Conservation (phyloP, 2,797 vertebrate genomes). For the Mastacembelus armatus region DNA sequence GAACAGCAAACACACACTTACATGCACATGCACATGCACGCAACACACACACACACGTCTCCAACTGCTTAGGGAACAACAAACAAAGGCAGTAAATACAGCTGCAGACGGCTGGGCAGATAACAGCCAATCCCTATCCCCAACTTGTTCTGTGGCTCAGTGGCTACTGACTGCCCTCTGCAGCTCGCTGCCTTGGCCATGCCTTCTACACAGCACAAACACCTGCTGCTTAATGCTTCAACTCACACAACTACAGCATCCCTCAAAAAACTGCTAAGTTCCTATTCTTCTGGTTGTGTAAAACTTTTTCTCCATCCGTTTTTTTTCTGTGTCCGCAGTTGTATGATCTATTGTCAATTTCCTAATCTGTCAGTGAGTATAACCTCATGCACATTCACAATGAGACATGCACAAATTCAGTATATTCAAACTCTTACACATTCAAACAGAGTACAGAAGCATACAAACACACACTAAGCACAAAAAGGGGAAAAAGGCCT, state of each 20-base stretch:
- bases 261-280: constrained; percentile 51
- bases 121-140: constrained; percentile 81
- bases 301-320: constrained; percentile 37
- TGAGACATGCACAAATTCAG: too few relatives aligned
- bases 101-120: constrained; percentile 89
- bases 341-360: not conserved
- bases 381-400: not conserved
- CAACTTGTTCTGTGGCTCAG: constrained; percentile 78
- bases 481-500: constrained; percentile 30
- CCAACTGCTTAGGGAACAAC: constrained; percentile 82
- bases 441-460: not conserved
- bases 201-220: constrained; percentile 71
- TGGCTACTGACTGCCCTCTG: constrained; percentile 80
- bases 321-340: constrained; percentile 7
- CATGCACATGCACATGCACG: constrained; percentile 52
- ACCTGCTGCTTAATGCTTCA: constrained; percentile 76
- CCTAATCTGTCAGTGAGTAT: not conserved
- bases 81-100: constrained; percentile 91
- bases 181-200: constrained; percentile 73
- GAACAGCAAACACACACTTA: constrained; percentile 84
- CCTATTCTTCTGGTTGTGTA: constrained; percentile 5
- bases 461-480: constrained; percentile 21
- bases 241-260: constrained; percentile 57
- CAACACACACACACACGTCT: constrained; percentile 66
- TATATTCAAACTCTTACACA: too few relatives aligned